Percentiles rank a stretch among this genome's conserved stretches.
phyloP scores from a whole-genome alignment of 1,140 invertebrate genomes.

The Drosophila azteca region DNA sequence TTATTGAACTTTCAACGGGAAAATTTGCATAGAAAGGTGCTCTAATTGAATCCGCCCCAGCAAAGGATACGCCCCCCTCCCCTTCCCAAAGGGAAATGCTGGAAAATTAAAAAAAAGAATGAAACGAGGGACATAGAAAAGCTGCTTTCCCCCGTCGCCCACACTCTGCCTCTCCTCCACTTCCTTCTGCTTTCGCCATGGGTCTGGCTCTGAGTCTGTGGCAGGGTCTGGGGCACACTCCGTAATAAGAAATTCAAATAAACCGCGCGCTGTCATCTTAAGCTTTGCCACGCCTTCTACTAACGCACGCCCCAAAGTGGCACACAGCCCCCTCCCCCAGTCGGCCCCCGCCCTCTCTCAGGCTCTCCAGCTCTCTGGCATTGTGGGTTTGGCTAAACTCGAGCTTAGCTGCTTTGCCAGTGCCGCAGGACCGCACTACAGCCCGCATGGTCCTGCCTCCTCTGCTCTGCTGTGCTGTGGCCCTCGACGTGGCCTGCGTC shows the following conservation, averaged over 20 bases:
- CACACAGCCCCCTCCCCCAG: not conserved
- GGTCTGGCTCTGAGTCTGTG: too few species aligned
- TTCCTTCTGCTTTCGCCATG: not conserved
- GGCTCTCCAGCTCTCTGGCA: constrained; percentile 29
- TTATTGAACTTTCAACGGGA: constrained; percentile 69
- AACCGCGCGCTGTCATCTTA: constrained; percentile 81
- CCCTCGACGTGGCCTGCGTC: constrained; percentile 40
- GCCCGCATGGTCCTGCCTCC: constrained; percentile 64
- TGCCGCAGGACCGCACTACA: constrained; percentile 43
- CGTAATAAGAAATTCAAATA: constrained; percentile 83
- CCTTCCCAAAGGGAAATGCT: constrained; percentile 47
- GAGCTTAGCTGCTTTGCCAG: constrained; percentile 74
- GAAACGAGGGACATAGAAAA: constrained; percentile 55
- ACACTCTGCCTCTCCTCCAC: not conserved
- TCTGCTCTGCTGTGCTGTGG: constrained; percentile 16
- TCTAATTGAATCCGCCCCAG: constrained; percentile 71
- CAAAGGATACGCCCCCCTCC: constrained; percentile 62
- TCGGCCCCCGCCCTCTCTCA: too few species aligned
- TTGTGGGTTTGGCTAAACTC: constrained; percentile 78
- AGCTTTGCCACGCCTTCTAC: constrained; percentile 74
- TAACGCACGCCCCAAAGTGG: constrained; percentile 52
- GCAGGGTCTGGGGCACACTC: constrained; percentile 31
- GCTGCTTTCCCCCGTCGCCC: constrained; percentile 23
- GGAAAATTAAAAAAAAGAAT: constrained; percentile 47
- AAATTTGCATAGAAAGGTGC: constrained; percentile 78